A percentile compares a stretch with the other conserved stretches of the same genome.
phyloP scores from a whole-genome alignment of 2,888 invertebrate species.

The Nebria salina region DNA sequence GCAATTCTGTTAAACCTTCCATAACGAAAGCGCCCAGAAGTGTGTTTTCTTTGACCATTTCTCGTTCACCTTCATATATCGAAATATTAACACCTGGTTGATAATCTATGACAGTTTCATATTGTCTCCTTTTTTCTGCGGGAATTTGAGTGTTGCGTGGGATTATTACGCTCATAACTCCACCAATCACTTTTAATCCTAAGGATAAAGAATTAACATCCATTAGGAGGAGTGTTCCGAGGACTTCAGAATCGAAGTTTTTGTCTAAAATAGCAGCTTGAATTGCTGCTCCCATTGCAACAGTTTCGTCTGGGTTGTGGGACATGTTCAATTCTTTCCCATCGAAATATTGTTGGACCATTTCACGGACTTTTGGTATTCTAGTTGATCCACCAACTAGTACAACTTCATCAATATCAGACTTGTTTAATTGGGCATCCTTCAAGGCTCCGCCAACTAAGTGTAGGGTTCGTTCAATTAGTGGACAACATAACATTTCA shows the following conservation, averaged over 20 bases:
- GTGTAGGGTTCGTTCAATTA: constrained; percentile 67
- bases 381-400: constrained; percentile 92
- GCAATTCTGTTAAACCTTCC: constrained; percentile 91
- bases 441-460: constrained; percentile 86
- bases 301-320: constrained; percentile 94
- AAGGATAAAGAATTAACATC: constrained; percentile 88
- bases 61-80: constrained; percentile 87
- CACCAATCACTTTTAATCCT: constrained; percentile 86
- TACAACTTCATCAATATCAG: constrained; percentile 84
- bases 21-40: constrained; percentile 92
- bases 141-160: constrained; percentile 94
- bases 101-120: constrained; percentile 93
- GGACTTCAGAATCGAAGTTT: constrained; percentile 75
- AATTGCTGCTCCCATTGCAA: constrained; percentile 92
- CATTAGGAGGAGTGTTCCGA: constrained; percentile 85
- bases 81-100: constrained; percentile 89
- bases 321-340: constrained; percentile 92
- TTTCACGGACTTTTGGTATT: constrained; percentile 93
- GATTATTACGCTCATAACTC: constrained; percentile 91
- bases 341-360: constrained; percentile 89
- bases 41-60: constrained; percentile 91
- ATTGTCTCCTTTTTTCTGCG: constrained; percentile 89
- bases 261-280: constrained; percentile 87
- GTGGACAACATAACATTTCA: constrained; percentile 90
- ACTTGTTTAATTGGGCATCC: constrained; percentile 92